phyloP scores from a whole-genome alignment of 1,140 invertebrate species.

The Himalopsyche phryganea region DNA sequence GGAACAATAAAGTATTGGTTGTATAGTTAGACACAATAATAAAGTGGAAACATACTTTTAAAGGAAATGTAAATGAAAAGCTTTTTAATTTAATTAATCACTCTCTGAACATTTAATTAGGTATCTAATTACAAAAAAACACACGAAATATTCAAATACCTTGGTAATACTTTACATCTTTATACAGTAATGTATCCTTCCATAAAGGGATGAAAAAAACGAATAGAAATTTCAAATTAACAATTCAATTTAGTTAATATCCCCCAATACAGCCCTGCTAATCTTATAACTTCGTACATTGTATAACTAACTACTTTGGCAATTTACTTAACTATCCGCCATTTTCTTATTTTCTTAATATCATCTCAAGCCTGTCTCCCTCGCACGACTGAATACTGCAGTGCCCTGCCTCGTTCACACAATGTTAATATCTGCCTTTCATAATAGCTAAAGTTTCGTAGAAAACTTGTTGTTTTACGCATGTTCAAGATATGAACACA shows the following conservation, averaged over 20 bases:
- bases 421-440: slow-evolving; percentile 36
- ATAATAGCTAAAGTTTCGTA: slow-evolving; percentile 34
- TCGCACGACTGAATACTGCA: slow-evolving; percentile 6
- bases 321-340: slow-evolving; percentile 36
- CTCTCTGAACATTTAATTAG: too few species aligned
- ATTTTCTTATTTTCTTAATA: slow-evolving; percentile 36
- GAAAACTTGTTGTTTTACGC: slow-evolving; percentile 24
- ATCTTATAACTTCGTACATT: slow-evolving; percentile 29
- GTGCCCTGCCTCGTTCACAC: slow-evolving; percentile 20
- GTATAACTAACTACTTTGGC: slow-evolving; percentile 34
- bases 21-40: too few species aligned
- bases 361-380: slow-evolving; percentile 22
- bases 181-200: too few species aligned
- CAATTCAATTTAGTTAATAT: slow-evolving; percentile 13
- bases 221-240: too few species aligned
- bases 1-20: too few species aligned
- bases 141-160: too few species aligned
- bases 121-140: too few species aligned
- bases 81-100: too few species aligned
- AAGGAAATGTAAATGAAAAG: too few species aligned
- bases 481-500: background rate
- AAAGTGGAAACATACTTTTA: too few species aligned
- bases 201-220: too few species aligned
- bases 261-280: slow-evolving; percentile 21
- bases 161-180: too few species aligned